Conservation (phyloP, 2,888 invertebrate species). For the Thereva nobilitata region DNA sequence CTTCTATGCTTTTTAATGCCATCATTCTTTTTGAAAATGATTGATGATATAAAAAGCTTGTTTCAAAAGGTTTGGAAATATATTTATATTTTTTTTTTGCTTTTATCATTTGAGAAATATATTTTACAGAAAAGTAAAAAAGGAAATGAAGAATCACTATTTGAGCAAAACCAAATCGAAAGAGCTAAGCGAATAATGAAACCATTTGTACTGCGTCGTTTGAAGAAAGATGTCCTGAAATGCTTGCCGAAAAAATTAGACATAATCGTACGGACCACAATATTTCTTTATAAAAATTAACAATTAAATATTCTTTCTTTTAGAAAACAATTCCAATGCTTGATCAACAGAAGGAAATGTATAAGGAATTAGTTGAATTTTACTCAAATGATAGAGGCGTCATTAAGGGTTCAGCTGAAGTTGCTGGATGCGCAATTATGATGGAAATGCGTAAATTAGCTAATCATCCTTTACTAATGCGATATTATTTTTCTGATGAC, state of each 20-base stretch:
- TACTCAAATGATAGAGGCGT: constrained; percentile 67
- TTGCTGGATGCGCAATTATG: constrained; percentile 78
- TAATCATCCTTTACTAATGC: constrained; percentile 87
- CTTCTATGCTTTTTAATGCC: constrained; percentile 96
- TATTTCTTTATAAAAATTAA: background rate
- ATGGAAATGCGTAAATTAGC: constrained; percentile 93
- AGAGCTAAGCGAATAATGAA: constrained; percentile 96
- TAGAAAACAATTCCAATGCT: constrained; percentile 67
- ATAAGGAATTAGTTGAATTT: constrained; percentile 72
- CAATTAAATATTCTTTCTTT: background rate
- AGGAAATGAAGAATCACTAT: constrained; percentile 70
- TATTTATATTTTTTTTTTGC: constrained; percentile 43
- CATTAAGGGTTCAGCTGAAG: constrained; percentile 63
- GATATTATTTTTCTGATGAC: constrained; percentile 72
- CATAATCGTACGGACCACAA: constrained; percentile 60
- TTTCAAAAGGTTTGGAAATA: constrained; percentile 74
- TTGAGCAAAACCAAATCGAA: constrained; percentile 86
- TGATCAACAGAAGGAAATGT: constrained; percentile 72
- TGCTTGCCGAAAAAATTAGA: constrained; percentile 86
- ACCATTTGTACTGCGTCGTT: constrained; percentile 87
- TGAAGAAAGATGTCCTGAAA: constrained; percentile 83
- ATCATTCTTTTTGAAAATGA: constrained; percentile 86
- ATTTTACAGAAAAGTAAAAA: constrained; percentile 59
- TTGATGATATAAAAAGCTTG: constrained; percentile 82
- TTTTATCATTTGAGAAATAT: constrained; percentile 38